Conservation (phyloP, 2,113 vertebrate species). For the Tachuris rubrigastra region DNA sequence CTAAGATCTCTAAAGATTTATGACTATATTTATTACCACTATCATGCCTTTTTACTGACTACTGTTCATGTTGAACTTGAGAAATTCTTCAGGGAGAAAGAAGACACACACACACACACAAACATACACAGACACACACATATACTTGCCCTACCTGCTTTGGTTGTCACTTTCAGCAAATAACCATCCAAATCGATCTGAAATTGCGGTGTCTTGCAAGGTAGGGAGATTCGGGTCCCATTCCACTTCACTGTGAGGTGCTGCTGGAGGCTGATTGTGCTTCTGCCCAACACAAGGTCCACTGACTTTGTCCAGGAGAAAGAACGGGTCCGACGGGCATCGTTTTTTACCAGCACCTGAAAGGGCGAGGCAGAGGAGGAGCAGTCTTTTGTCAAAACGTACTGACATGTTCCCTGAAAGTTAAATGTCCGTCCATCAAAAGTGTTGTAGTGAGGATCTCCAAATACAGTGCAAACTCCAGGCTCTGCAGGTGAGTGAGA, state of each 20-base stretch:
- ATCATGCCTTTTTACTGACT: background rate
- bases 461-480: slow-evolving; percentile 97
- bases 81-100: background rate
- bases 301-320: slow-evolving; percentile 99
- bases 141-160: slow-evolving; percentile 78
- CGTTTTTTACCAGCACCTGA: slow-evolving; percentile 95
- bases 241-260: slow-evolving; percentile 95
- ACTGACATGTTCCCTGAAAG: slow-evolving; percentile 99
- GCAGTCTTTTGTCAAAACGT: slow-evolving; percentile 94
- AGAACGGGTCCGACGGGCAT: slow-evolving; percentile 91
- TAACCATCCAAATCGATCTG: slow-evolving; percentile 94
- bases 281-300: slow-evolving; percentile 82
- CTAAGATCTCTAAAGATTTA: background rate
- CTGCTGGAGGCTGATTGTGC: slow-evolving; percentile 91
- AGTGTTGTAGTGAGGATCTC: slow-evolving; percentile 99
- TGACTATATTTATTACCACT: background rate
- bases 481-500: slow-evolving; percentile 85
- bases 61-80: background rate
- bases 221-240: slow-evolving; percentile 89
- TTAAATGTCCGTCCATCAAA: slow-evolving; percentile 98
- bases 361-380: slow-evolving; percentile 87
- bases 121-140: background rate
- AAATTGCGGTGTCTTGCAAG: slow-evolving; percentile 85
- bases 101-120: background rate
- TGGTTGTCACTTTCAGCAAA: slow-evolving; percentile 93